Conservation (phyloP, 2,113 vertebrate species). For the Syrrhaptes paradoxus region DNA sequence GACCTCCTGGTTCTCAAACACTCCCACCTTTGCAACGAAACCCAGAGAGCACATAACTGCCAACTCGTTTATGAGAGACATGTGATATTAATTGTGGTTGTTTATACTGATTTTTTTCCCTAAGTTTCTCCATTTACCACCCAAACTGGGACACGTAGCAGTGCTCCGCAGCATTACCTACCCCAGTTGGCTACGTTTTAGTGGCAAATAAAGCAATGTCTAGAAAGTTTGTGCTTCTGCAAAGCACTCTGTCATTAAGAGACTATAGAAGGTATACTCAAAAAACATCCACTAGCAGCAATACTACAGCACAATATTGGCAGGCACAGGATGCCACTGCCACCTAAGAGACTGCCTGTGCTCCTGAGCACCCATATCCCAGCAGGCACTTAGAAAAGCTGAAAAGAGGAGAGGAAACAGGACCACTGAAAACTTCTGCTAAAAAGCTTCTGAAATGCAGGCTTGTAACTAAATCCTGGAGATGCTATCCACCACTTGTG, state of each 20-base stretch:
- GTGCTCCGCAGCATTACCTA: not conserved
- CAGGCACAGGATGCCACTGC: not conserved
- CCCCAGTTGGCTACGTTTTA: not conserved
- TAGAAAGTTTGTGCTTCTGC: not conserved
- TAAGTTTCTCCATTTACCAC: not conserved
- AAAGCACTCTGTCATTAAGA: not conserved
- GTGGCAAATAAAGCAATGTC: not conserved
- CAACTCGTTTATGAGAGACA: not conserved
- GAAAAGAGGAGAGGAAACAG: not conserved
- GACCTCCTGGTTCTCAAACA: not conserved
- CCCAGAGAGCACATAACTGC: not conserved
- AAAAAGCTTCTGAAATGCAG: not conserved
- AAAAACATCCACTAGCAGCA: not conserved
- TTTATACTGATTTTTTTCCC: not conserved
- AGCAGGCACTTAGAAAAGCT: not conserved
- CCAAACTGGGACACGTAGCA: not conserved
- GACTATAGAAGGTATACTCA: not conserved
- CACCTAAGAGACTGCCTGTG: not conserved
- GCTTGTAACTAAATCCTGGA: not conserved
- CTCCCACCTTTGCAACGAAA: not conserved
- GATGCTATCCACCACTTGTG: too few relatives aligned
- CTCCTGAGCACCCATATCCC: not conserved
- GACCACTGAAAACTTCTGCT: not conserved
- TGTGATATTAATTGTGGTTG: not conserved
- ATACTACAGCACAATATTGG: not conserved